Conservation (phyloP, 1,140 invertebrate genomes). For the Andricus grossulariae region DNA sequence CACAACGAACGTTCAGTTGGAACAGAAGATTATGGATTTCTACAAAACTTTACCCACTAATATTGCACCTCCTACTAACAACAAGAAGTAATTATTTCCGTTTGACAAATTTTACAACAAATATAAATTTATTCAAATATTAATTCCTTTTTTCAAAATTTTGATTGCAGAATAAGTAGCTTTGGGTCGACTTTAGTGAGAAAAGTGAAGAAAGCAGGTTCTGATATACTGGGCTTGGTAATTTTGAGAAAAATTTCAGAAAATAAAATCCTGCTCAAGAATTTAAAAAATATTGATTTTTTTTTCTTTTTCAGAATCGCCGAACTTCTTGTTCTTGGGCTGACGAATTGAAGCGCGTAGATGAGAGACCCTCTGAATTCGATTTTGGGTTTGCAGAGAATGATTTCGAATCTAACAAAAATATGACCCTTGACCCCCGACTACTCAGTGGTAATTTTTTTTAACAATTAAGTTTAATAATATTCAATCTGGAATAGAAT, state of each 20-base stretch:
- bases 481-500: background rate
- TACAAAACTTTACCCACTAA: constrained; percentile 78
- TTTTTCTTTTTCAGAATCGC: background rate
- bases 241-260: background rate
- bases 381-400: background rate
- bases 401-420: background rate
- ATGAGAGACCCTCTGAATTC: background rate
- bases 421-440: constrained; percentile 13
- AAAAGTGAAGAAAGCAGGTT: background rate
- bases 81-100: background rate
- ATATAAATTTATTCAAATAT: background rate
- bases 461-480: background rate
- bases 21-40: constrained; percentile 98
- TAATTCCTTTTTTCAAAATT: background rate
- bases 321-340: background rate
- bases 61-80: background rate
- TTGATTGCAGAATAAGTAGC: background rate
- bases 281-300: background rate
- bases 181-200: background rate
- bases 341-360: background rate
- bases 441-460: constrained; percentile 15
- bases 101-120: background rate
- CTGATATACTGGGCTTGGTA: background rate
- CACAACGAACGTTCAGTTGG: constrained; percentile 95
- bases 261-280: background rate